phyloP scores from a whole-genome alignment of 2,888 invertebrate species.

The Melanostoma scalare region DNA sequence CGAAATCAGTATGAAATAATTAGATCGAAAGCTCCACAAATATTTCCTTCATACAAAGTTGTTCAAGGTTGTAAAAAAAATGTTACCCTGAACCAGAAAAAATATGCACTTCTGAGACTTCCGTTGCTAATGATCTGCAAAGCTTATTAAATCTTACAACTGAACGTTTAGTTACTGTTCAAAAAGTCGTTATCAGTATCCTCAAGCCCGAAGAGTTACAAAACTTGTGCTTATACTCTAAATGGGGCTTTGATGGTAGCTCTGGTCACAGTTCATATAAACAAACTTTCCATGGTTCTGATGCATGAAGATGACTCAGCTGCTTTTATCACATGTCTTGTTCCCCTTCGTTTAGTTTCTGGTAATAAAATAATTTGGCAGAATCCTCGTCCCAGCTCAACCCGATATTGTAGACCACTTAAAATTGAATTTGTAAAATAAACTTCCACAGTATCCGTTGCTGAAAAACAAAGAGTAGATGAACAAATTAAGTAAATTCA shows the following conservation, averaged over 20 bases:
- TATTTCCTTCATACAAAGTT: background rate
- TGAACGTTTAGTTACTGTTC: constrained; percentile 27
- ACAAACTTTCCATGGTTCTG: background rate
- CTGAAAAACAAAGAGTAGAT: background rate
- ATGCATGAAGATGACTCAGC: constrained; percentile 14
- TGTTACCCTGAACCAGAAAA: constrained; percentile 3
- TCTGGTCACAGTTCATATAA: constrained; percentile 17
- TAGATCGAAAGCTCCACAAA: constrained; percentile 8
- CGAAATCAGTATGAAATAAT: constrained; percentile 16
- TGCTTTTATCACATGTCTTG: constrained; percentile 6
- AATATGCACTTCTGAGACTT: constrained; percentile 16
- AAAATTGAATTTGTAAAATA: too few species aligned
- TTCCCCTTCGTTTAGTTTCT: background rate
- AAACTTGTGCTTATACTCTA: constrained; percentile 28
- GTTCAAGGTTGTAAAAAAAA: constrained; percentile 21
- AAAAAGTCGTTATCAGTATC: constrained; percentile 14
- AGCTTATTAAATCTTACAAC: constrained; percentile 15
- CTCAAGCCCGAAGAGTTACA: constrained; percentile 4
- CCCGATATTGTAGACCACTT: too few species aligned
- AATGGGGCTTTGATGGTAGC: constrained; percentile 34
- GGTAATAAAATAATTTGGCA: background rate
- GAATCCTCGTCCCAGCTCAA: background rate
- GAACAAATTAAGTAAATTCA: background rate
- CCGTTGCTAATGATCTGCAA: constrained; percentile 23
- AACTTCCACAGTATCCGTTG: too few species aligned